Base-by-base conservation (phyloP, 2,113 vertebrate genomes). In the Pterocles burchelli region DNA sequence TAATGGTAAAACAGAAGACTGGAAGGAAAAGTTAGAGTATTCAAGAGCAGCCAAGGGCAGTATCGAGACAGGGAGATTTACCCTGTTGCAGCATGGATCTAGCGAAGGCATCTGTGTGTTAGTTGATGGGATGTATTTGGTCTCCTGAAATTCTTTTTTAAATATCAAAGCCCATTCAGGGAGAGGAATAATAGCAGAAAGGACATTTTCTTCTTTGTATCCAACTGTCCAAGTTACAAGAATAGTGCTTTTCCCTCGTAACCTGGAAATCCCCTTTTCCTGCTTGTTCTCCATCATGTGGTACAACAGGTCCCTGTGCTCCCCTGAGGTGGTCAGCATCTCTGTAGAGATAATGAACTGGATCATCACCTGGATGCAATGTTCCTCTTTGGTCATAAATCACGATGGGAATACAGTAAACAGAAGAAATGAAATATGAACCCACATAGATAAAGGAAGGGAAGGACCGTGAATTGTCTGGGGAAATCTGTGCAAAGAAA, bases 281-380 rank as follows among this genome's bases (percentile, higher is more conserved):
- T 74, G 62, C 46, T 51, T 57, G 34, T 6, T 90, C 93, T 92
- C 94, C 84, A 71, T 74, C 67, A 73, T 13, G 28, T 29, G 58
- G 46, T 33, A 72, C 62, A 85, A 71, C 45, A 88, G 59, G 63
- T 87, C 90, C 61, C 76, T 65, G 45, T 61, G 71, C 51, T 92
- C 65, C 86, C 63, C 48, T 79, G 28, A 1, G 5, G 36, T 93
- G 94, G 93, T 89, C 92, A 96, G 89, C 74, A 67, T 90, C 89
- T 92, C 91, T 8, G 2, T 5, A 11, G 88, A 89, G 90, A 94
- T 95, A 95, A 96, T 87, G 88, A 80, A 66, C 80, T 95, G 96
- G 86, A 95, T 96, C 88, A 85, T 96, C 96, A 97, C 95, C 88
- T 96, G 96, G 95, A 94, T 63, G 90, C 70, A 66, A 67, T 45